Conservation (phyloP, 2,888 invertebrate genomes). For the Lapara coniferarum region DNA sequence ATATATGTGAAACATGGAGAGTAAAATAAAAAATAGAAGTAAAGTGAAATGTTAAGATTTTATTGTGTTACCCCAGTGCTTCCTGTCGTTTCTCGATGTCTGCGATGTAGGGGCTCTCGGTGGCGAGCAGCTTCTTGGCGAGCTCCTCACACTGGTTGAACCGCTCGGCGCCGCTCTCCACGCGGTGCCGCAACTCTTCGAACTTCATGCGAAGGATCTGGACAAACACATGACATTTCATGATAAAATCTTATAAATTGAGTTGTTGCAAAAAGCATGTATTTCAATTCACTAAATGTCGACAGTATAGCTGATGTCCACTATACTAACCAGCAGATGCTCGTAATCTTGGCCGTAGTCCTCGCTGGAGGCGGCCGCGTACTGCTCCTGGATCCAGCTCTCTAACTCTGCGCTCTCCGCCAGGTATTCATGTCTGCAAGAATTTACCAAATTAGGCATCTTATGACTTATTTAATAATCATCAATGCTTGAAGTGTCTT, state of each 20-base stretch:
- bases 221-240: neutral
- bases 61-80: constrained; percentile 88
- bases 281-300: too few relatives aligned
- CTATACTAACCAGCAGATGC: constrained; percentile 87
- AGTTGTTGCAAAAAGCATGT: neutral
- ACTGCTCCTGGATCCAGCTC: constrained; percentile 96
- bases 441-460: too few relatives aligned
- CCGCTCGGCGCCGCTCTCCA: constrained; percentile 94
- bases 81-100: constrained; percentile 94
- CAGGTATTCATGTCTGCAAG: constrained; percentile 91
- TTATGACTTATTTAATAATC: neutral
- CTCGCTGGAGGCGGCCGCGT: constrained; percentile 93
- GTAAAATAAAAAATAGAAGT: neutral
- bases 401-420: constrained; percentile 95
- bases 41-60: neutral
- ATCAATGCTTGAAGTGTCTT: neutral
- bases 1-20: too few relatives aligned
- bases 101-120: constrained; percentile 92
- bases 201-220: constrained; percentile 94
- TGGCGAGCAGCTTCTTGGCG: constrained; percentile 93
- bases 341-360: constrained; percentile 98
- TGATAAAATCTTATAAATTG: too few relatives aligned
- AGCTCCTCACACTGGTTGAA: constrained; percentile 95
- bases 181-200: constrained; percentile 95
- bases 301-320: too few relatives aligned